These are phyloP conservation scores for Nomada ferruginata DNA, from an alignment of 2,888 invertebrate genomes.

Conservation along the genomic window DNA sequence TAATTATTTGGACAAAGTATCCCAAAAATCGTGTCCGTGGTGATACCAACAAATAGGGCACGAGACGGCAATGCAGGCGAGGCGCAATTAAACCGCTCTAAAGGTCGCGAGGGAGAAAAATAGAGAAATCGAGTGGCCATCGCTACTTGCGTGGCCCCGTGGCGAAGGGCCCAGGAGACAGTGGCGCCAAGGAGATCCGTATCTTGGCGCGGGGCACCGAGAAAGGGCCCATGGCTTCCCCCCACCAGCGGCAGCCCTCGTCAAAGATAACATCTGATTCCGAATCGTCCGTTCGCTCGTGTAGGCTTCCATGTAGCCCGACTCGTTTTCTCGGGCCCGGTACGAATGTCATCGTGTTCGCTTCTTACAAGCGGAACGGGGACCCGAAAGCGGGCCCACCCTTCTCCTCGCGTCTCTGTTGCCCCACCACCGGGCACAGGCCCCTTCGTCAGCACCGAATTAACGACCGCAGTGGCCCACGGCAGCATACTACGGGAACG, in stretches of 20 bases:
- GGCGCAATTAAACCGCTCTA: constrained; percentile 39
- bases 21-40: too few species aligned
- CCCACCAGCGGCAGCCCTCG: constrained; percentile 75
- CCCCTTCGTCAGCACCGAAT: constrained; percentile 67
- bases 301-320: constrained; percentile 72
- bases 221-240: constrained; percentile 67
- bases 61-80: neutral
- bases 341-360: constrained; percentile 74
- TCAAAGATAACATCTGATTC: constrained; percentile 83
- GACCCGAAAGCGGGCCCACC: constrained; percentile 21
- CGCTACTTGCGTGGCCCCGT: constrained; percentile 59
- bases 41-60: neutral
- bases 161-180: constrained; percentile 74
- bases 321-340: constrained; percentile 70
- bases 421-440: constrained; percentile 11
- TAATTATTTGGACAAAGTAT: too few species aligned
- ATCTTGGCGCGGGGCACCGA: constrained; percentile 80
- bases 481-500: constrained; percentile 51
- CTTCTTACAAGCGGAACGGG: constrained; percentile 70
- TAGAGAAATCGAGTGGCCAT: constrained; percentile 45
- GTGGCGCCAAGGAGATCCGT: constrained; percentile 84
- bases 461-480: constrained; percentile 63
- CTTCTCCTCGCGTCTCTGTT: constrained; percentile 38
- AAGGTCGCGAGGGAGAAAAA: constrained; percentile 38
- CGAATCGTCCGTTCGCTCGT: constrained; percentile 78